Percentiles rank a stretch among this genome's conserved stretches.
Conservation (phyloP, 1,140 invertebrate species). For the Procambarus virginalis region DNA sequence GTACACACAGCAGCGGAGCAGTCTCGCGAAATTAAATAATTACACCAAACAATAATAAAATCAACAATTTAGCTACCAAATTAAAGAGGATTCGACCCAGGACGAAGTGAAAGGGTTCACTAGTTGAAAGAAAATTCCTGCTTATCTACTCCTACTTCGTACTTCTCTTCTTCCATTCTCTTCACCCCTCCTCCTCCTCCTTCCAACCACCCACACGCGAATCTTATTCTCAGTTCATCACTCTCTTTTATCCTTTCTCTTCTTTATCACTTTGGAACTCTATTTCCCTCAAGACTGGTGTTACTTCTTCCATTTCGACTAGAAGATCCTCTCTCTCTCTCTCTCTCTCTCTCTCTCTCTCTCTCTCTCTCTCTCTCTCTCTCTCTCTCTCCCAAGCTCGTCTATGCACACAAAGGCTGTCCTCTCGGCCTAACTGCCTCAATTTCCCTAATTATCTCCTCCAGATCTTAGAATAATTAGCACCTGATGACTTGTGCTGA, state of each 20-base stretch:
- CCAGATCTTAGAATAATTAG: neutral
- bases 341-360: no score
- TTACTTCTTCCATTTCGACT: neutral
- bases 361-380: neutral
- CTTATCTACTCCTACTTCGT: no score
- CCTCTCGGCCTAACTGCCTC: neutral
- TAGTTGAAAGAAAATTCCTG: no score
- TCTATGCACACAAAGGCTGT: neutral
- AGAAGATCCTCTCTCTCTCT: neutral
- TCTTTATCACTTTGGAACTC: no score
- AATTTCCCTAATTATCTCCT: slow-evolving; percentile 3
- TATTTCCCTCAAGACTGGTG: neutral
- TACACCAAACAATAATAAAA: no score
- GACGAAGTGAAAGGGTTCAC: no score
- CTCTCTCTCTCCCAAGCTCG: neutral
- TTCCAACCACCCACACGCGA: neutral
- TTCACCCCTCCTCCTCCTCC: no score
- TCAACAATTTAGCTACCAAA: no score
- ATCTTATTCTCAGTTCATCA: neutral
- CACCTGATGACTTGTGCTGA: neutral
- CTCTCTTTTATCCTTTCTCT: neutral
- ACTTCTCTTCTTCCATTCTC: no score
- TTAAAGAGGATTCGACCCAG: no score
- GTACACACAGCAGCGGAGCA: no score
- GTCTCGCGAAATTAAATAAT: no score